A percentile compares a stretch with the other conserved stretches of the same genome.
These are phyloP conservation scores for Pimpla rufipes DNA, from an alignment of 2,888 invertebrate genomes.

Conservation along the genomic window DNA sequence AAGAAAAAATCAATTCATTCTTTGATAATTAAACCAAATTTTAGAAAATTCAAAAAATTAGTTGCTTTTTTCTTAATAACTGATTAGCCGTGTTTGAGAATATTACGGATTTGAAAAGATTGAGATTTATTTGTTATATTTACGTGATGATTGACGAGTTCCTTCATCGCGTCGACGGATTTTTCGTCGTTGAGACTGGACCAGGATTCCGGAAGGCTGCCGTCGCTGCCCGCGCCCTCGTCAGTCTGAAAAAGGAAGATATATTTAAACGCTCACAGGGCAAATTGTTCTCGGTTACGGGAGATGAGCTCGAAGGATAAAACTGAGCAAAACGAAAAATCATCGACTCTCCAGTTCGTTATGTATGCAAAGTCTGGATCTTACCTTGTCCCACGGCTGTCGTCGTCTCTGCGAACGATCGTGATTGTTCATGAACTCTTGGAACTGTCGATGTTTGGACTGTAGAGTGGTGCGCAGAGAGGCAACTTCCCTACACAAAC, in stretches of 20 bases:
- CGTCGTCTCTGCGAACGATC: conserved; percentile 79
- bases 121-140: conserved; percentile 83
- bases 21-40: no score
- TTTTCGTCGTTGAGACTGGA: conserved; percentile 87
- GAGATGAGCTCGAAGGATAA: not conserved
- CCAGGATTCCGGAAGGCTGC: conserved; percentile 83
- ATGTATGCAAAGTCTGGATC: conserved; percentile 52
- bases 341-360: conserved; percentile 22
- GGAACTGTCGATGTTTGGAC: conserved; percentile 84
- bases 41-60: no score
- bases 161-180: conserved; percentile 89
- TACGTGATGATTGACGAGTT: conserved; percentile 91
- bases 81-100: no score
- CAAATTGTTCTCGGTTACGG: not conserved
- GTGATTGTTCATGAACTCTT: conserved; percentile 83
- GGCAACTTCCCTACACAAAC: conserved; percentile 85
- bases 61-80: no score
- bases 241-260: conserved; percentile 83
- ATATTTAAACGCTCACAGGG: conserved; percentile 77
- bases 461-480: conserved; percentile 84
- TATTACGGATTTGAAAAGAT: no score
- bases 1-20: no score
- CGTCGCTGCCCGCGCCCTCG: conserved; percentile 80
- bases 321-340: not conserved
- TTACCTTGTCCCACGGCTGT: conserved; percentile 82